Base-by-base conservation (phyloP, 2,113 vertebrate genomes). In the Sciurus niger region DNA sequence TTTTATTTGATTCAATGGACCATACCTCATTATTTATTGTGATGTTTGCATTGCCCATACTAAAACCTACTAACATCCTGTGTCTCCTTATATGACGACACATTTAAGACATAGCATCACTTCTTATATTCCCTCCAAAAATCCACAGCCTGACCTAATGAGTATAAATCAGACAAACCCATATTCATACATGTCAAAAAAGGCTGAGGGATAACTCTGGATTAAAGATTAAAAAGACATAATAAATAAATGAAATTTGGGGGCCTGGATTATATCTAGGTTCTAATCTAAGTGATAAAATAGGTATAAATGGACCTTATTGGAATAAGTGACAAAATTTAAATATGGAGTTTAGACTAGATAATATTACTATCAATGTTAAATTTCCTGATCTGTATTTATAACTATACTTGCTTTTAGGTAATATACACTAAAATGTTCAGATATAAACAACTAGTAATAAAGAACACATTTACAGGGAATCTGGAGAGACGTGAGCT, bases 381-480 rank as follows among this genome's bases (percentile, higher is more conserved):
- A 55, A 92, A 96, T 76, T 80, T 90, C n/a, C 30, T 76, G 7
- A 84, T 90, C 55, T 40, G 40, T 40, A 40, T 90, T 82, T 70
- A 11, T 53, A 96, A 94, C 43, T 90, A 24, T 53, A 82, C 51
- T 76, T 89, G 20, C 24, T 63, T 96, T 78, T 76, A 32, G 25
- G n/a, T 34, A 93, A 94, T 37, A 94, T 17, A 72, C 20, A 63
- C 14, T 91, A 72, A 89, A 96, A 77, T 55, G 89, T 48, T 89
- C 80, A 90, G 95, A 94, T 60, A 90, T 46, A 93, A 93, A 89
- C 34, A 78, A 74, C 3, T 10, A 8, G 12, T 30, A 89, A 79
- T 55, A 94, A 84, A 88, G 55, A 73, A 34, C 34, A 86, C 22
- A 89, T 24, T 92, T 48, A 88, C 3, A 89, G 8, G 58, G 17